A percentile compares a stretch with the other conserved stretches of the same genome.
phyloP scores from a whole-genome alignment of 30 jellyfish, hydroid and myxozoan genomes.

The Catostylus mosaicus region DNA sequence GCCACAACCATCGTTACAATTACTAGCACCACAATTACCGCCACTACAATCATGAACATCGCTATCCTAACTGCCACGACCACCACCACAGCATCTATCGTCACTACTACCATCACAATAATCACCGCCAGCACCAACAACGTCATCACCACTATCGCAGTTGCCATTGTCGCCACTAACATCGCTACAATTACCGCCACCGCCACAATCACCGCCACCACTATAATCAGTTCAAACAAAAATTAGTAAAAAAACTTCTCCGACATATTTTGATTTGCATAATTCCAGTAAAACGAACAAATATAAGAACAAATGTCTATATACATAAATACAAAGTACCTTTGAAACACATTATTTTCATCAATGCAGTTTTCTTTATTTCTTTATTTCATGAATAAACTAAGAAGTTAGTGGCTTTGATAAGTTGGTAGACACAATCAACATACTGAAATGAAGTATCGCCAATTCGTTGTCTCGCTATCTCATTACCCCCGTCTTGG shows the following conservation, averaged over 20 bases:
- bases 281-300: not conserved
- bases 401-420: slow-evolving; percentile 64
- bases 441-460: slow-evolving; percentile 65
- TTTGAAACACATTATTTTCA: not conserved
- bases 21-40: not conserved
- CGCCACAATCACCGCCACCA: not conserved
- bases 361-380: not conserved
- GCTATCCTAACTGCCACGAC: not conserved
- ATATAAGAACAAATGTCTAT: not conserved
- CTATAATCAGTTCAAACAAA: not conserved
- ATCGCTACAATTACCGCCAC: not conserved
- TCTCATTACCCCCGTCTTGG: slow-evolving; percentile 70
- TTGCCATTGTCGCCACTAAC: not conserved
- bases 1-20: not conserved
- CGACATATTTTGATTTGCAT: not conserved
- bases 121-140: not conserved
- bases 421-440: slow-evolving; percentile 77
- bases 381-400: slow-evolving; percentile 52
- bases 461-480: slow-evolving; percentile 35
- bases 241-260: too few relatives aligned
- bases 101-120: not conserved
- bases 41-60: not conserved
- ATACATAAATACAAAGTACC: not conserved
- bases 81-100: not conserved
- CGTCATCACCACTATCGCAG: not conserved